Percentiles rank a stretch among this genome's conserved stretches.
Evolutionary conservation across 2,797 vertebrate species (phyloP).

Genomic region (Leuciscus waleckii): DNA sequence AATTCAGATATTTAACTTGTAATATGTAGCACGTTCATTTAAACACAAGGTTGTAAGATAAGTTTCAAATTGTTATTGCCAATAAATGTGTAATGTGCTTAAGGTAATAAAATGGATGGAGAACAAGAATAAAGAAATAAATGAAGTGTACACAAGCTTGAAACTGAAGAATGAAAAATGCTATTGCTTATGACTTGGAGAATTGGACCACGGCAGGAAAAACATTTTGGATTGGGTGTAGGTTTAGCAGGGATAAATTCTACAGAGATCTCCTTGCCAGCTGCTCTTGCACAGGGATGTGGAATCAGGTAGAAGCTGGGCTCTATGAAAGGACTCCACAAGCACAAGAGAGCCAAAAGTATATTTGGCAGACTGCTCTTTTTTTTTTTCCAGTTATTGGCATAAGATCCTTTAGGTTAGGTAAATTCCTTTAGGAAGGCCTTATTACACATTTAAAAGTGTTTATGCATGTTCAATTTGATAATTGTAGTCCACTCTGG

Average conservation of each 20-base stretch:
- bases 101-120: not conserved
- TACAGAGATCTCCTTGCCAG: conserved; percentile 71
- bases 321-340: conserved; percentile 74
- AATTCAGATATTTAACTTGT: conserved; percentile 1
- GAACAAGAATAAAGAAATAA: conserved; percentile 54
- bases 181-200: conserved; percentile 69
- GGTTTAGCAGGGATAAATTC: conserved; percentile 70
- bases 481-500: conserved; percentile 61
- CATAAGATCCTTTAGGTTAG: conserved; percentile 66
- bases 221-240: conserved; percentile 68
- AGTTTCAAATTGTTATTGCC: conserved; percentile 17
- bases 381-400: conserved; percentile 72
- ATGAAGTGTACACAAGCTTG: conserved; percentile 67
- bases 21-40: not conserved
- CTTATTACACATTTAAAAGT: conserved; percentile 62
- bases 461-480: conserved; percentile 66
- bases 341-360: conserved; percentile 70
- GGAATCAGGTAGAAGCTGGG: conserved; percentile 66
- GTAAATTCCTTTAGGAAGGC: conserved; percentile 69
- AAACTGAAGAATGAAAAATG: conserved; percentile 72
- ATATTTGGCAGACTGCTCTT: conserved; percentile 68
- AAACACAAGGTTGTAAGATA: not conserved
- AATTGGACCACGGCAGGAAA: conserved; percentile 67
- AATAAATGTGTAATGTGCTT: not conserved
- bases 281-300: conserved; percentile 68